phyloP scores from a whole-genome alignment of 2,888 invertebrate species.

The Asteroscopus sphinx region DNA sequence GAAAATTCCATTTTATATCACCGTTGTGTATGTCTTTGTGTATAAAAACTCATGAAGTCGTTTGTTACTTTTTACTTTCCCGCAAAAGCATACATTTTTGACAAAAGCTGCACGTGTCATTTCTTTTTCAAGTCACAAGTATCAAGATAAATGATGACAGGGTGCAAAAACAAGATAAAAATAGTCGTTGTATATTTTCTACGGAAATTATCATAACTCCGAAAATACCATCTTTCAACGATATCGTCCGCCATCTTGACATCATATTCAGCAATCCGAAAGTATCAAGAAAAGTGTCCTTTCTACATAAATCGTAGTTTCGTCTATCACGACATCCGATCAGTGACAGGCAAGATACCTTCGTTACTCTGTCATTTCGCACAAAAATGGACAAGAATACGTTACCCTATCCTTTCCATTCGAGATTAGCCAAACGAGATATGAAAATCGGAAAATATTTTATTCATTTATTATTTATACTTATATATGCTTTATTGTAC shows the following conservation, averaged over 20 bases:
- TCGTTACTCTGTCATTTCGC: slow-evolving; percentile 42
- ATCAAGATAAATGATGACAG: neutral
- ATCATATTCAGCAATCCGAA: slow-evolving; percentile 25
- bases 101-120: no score
- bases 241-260: slow-evolving; percentile 40
- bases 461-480: neutral
- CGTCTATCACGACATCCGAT: slow-evolving; percentile 46
- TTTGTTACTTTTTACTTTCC: no score
- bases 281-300: slow-evolving; percentile 35
- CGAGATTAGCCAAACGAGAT: slow-evolving; percentile 19
- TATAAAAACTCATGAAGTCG: no score
- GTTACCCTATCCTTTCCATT: slow-evolving; percentile 7
- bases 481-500: no score
- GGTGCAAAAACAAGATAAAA: neutral
- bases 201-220: slow-evolving; percentile 46
- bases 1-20: no score
- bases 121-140: neutral
- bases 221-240: slow-evolving; percentile 42
- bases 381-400: slow-evolving; percentile 26
- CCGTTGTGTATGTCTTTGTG: no score
- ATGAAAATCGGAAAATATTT: slow-evolving; percentile 3
- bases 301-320: slow-evolving; percentile 46
- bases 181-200: neutral
- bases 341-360: slow-evolving; percentile 42
- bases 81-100: neutral